Percentiles rank a stretch among this genome's conserved stretches.
Conservation (phyloP, 2,113 vertebrate species). For the Crypturellus undulatus region DNA sequence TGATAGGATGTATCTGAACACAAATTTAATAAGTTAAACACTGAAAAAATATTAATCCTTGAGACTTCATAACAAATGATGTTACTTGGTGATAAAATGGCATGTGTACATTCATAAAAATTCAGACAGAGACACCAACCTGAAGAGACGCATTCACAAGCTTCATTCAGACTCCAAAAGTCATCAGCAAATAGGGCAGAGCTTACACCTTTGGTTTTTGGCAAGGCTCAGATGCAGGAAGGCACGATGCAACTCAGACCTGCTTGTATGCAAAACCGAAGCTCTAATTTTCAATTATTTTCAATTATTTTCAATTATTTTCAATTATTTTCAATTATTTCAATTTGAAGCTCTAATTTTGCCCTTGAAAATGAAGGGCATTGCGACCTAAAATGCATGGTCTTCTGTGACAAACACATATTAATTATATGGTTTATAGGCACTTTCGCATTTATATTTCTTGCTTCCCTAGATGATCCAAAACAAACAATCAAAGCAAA, state of each 20-base stretch:
- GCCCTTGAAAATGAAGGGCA: background rate
- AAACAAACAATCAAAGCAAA: constrained; percentile 4
- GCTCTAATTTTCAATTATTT: background rate
- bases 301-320: too few relatives aligned
- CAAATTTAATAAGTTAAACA: background rate
- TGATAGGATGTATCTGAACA: accelerated
- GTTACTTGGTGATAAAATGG: background rate
- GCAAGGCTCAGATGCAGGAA: background rate
- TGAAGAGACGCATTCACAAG: background rate
- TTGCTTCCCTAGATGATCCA: background rate
- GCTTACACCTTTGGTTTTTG: background rate
- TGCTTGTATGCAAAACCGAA: background rate
- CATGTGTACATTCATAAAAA: background rate
- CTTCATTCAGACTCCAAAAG: background rate
- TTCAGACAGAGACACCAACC: background rate
- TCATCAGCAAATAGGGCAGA: background rate
- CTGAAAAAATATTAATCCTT: background rate
- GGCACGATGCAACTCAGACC: background rate
- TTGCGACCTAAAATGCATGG: background rate
- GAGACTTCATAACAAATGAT: background rate
- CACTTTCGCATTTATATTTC: background rate
- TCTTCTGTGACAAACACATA: background rate
- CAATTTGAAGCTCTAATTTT: background rate
- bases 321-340: too few relatives aligned
- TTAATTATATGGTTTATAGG: background rate